Evolutionary conservation across 1,140 invertebrate genomes (phyloP), one percentile per base, ranked within the genome.

Genomic region (Diuraphis noxia): DNA sequence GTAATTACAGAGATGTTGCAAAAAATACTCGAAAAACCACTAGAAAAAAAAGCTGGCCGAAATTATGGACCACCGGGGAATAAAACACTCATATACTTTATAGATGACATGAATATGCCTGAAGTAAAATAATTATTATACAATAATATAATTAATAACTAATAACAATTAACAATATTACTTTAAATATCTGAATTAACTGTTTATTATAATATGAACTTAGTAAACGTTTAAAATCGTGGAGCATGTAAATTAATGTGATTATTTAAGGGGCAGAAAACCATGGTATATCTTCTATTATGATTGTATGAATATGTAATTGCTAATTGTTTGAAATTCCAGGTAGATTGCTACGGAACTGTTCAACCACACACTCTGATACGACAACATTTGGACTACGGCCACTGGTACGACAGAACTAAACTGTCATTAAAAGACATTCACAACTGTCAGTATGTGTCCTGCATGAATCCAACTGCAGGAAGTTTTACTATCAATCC

Each of bases 81-180:
- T 93, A 98, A 99, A 94, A 97, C 96, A 1, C 94, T 99, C n/a
- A 96, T 99, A 92, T 99, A 99, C 93, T 99, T 99, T 94, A 97
- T 99, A 92, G 98, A 99, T 93, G 98, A 99, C 93, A 97, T 99
- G 96, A 99, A 99, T 93, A 99, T 99, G 98, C 98, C 98, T 30
- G 98, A 99, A 95, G 98, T 98, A 93, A 91, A 81, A 77, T 72
- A 49, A 9, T 13, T 38, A 34, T 72, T 72, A 72, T 43, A 21
- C 17, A 84, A 2, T 4, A 72, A 30, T n/a, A 52, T n/a, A 25
- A 49, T 72, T 72, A 52, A 36, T 56, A n/a, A 40, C n/a, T 52
- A 25, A 25, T 25, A 6, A 52, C 25, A 52, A 52, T 52, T 21
- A 21, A 49, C 1, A 52, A 52, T 25, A 52, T 25, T 6, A 52